phyloP scores from a whole-genome alignment of 2,113 vertebrate genomes.

The Silurus glanis region DNA sequence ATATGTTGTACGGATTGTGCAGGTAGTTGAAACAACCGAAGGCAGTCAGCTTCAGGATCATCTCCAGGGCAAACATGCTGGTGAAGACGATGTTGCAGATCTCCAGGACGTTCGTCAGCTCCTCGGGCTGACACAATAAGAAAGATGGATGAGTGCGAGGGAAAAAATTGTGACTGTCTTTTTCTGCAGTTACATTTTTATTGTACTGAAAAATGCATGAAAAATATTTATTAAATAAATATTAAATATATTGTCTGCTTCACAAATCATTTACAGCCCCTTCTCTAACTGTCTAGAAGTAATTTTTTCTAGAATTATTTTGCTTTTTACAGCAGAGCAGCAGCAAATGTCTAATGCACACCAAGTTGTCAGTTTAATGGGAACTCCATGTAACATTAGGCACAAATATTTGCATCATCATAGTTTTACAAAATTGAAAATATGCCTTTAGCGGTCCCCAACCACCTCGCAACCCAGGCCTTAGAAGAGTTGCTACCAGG shows the following conservation, averaged over 20 bases:
- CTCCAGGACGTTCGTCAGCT: slow-evolving; percentile 93
- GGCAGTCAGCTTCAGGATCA: slow-evolving; percentile 93
- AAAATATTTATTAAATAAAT: too few species aligned
- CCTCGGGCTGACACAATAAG: slow-evolving; percentile 79
- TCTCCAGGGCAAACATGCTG: slow-evolving; percentile 98
- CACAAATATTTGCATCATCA: not conserved
- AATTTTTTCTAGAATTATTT: not conserved
- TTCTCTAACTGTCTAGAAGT: not conserved
- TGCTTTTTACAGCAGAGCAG: not conserved
- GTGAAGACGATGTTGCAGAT: slow-evolving; percentile 99
- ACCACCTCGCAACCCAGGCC: too few species aligned
- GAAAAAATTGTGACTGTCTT: not conserved
- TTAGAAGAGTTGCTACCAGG: too few species aligned
- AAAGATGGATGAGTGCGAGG: not conserved
- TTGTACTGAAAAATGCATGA: too few species aligned
- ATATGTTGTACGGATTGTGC: slow-evolving; percentile 94
- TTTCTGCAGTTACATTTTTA: not conserved
- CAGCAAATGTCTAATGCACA: not conserved
- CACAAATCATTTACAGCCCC: not conserved
- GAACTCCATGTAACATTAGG: not conserved
- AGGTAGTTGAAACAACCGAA: slow-evolving; percentile 93
- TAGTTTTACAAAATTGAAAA: not conserved
- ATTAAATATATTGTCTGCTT: not conserved
- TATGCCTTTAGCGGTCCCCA: not conserved
- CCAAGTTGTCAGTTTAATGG: not conserved